Conservation (phyloP, 2,797 vertebrate species). For the Enoplosus armatus region DNA sequence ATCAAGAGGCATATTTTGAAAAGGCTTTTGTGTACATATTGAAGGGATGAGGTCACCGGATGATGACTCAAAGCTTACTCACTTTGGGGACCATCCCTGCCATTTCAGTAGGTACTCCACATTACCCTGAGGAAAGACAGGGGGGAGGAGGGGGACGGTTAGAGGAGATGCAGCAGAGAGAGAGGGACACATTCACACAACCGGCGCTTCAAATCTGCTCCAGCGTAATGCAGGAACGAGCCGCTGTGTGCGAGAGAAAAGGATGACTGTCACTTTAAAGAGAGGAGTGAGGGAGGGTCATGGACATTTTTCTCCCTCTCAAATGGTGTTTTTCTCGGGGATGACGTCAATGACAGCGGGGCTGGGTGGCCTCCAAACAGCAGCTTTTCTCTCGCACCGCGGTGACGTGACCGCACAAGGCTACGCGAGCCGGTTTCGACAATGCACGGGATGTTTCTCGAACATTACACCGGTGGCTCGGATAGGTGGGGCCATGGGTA, state of each 20-base stretch:
- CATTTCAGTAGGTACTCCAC: conserved; percentile 99
- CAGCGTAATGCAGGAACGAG: conserved; percentile 1
- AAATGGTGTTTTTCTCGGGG: conserved; percentile 67
- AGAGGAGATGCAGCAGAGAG: conserved; percentile 15
- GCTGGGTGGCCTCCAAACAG: conserved; percentile 67
- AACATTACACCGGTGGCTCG: conserved; percentile 66
- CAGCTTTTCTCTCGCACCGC: conserved; percentile 43
- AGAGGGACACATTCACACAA: conserved; percentile 22
- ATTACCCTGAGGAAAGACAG: conserved; percentile 87
- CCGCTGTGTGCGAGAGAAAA: conserved; percentile 23
- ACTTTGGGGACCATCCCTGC: conserved; percentile 99
- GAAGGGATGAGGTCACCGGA: conserved; percentile 66
- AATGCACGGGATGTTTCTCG: conserved; percentile 62
- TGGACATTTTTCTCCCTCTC: conserved; percentile 57
- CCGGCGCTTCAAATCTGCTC: conserved; percentile 3
- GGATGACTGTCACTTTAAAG: conserved; percentile 80
- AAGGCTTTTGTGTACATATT: conserved; percentile 6
- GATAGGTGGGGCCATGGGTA: conserved; percentile 82
- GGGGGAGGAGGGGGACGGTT: conserved; percentile 1
- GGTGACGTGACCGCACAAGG: conserved; percentile 78
- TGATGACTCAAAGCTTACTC: conserved; percentile 84
- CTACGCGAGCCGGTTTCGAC: conserved; percentile 43
- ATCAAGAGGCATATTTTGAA: not conserved
- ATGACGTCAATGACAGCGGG: conserved; percentile 81
- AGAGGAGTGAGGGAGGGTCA: conserved; percentile 38